Base-by-base conservation (phyloP, 2,113 vertebrate species). In the Gracilinanus agilis region DNA sequence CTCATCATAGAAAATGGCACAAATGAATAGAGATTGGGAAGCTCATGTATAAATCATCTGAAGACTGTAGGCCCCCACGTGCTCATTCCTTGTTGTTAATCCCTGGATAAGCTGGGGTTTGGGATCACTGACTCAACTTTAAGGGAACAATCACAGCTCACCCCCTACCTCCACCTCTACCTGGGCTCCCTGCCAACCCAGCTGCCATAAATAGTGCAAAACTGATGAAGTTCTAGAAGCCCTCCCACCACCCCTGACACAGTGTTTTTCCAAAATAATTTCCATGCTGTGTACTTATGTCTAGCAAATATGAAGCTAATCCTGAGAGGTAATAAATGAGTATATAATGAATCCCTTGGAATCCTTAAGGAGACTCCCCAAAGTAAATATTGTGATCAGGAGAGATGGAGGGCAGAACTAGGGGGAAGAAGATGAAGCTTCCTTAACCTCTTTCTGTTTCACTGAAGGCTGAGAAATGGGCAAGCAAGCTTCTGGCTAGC, bases 281-380 rank as follows among this genome's bases (percentile, higher is more conserved):
- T 89, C 49, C 34, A 96, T 75, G 61, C 90, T 92, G 27, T 75
- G 91, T 23, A 97, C 89, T 16, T 96, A 95, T 13, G 55, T 55
- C 95, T 91, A n/a, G n/a, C 92, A 97, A 90, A 96, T 90, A 56
- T 96, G 97, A 95, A 83, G 12, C 90, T 34, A n/a, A 90, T 34
- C 40, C 24, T 27, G 67, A 29, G 5, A 91, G 92, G 90, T 27
- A 95, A n/a, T n/a, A 58, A 24, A 40, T 67, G 56, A 96, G 92
- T 16, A n/a, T 24, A 95, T 93, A 97, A 95, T 83, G 91, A 97
- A 93, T 93, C 61, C 91, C 21, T 91, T 90, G 3, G 8, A 94
- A 89, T 11, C 25, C 53, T 54, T 44, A 44, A 56, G 13, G 89
- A 90, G 56, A 89, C 93, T 96, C 58, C 67, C 83, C 40, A 89